Evolutionary conservation across 2,888 invertebrate genomes (phyloP), one percentile per base, ranked within the genome.

Genomic region (Tachina fera): DNA sequence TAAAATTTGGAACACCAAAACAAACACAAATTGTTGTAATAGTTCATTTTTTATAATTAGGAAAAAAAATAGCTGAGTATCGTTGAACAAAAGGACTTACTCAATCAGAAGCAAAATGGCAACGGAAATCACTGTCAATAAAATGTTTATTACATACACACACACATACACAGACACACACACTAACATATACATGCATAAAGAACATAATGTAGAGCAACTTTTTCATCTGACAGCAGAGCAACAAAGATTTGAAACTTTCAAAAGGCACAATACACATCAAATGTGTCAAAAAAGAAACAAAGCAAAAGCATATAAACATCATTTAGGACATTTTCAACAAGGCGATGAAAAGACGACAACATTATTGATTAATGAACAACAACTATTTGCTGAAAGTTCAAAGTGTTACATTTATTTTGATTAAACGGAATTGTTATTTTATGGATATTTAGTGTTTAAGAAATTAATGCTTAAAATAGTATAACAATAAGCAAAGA

Each of bases 321-420:
- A 41, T 43, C 72, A 78, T 74, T 45, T 43, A 60, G 13, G 60
- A 49, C 71, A 77, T 9, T 45, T 45, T 6, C n/a, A 58, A 63
- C 61, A 45, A 22, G 56, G 43, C 31, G 39, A 16, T 16, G 19
- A 49, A 65, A 49, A 58, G 60, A n/a, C 45, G 60, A 67, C 76
- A 76, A 71, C 65, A 56, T 79, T 58, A 79, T 82, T 86, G 85
- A 86, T 86, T 86, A 76, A 86, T 82, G 85, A 75, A 53, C 53
- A 75, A 31, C 78, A 86, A 67, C 43, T 31, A 71, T 82, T 75
- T 79, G 75, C 56, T 75, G 78, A 86, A 49, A 63, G 78, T 86
- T 82, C 71, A 78, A 75, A 82, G 74, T 75, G 16, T 45, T 58
- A 65, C 70, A 81, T 85, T 74, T 81, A 71, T 82, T 75, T 78